Evolutionary conservation across 2,113 vertebrate genomes (phyloP).

Genomic region (Elaphurus davidianus): DNA sequence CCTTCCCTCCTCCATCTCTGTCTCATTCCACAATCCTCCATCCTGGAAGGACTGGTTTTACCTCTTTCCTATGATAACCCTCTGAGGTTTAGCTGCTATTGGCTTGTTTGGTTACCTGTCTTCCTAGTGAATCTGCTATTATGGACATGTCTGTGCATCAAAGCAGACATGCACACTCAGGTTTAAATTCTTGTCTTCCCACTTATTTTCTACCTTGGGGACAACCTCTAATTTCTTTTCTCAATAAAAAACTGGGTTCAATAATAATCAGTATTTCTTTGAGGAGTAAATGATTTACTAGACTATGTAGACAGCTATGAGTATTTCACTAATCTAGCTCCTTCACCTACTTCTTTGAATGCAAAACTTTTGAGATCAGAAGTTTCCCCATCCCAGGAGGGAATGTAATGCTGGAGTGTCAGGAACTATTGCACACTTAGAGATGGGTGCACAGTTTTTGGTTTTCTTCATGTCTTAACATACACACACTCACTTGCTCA

Average conservation of each 20-base stretch:
- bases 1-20: neutral
- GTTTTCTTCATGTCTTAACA: neutral
- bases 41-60: neutral
- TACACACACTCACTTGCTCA: neutral
- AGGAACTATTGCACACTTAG: neutral
- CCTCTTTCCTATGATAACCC: neutral
- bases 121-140: neutral
- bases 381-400: neutral
- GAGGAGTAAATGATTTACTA: neutral
- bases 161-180: rapidly evolving
- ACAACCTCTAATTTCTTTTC: neutral
- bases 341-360: neutral
- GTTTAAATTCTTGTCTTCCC: neutral
- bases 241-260: neutral
- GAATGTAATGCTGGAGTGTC: too few relatives aligned
- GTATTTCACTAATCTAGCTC: neutral
- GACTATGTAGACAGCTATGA: neutral
- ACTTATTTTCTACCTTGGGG: neutral
- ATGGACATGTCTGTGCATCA: too few relatives aligned
- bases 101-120: neutral
- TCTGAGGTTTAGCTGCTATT: neutral
- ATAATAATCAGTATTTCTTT: neutral
- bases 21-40: neutral
- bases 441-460: neutral
- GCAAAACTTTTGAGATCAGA: neutral